A percentile compares a stretch with the other conserved stretches of the same genome.
Conservation (phyloP, 1,140 invertebrate species). For the Drosophila saltans region DNA sequence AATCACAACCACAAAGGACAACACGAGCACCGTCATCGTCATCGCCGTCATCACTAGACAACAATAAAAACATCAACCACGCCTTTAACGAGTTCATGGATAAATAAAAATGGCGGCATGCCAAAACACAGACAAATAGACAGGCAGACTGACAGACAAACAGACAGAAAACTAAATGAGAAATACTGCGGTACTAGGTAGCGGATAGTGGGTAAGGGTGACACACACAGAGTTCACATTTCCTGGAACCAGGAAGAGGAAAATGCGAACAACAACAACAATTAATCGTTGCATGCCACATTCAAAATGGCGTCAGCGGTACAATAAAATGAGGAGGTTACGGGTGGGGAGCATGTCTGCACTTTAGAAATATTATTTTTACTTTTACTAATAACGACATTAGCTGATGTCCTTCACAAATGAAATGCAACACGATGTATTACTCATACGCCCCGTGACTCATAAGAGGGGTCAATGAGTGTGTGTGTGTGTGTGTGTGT, state of each 20-base stretch:
- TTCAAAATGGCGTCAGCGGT: constrained; percentile 46
- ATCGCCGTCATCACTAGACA: constrained; percentile 5
- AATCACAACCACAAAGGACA: constrained; percentile 10
- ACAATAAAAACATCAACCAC: constrained; percentile 52
- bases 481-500: neutral
- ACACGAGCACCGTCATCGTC: constrained; percentile 25
- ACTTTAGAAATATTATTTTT: constrained; percentile 7
- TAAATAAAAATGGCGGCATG: constrained; percentile 77
- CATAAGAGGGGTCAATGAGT: constrained; percentile 29
- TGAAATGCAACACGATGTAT: constrained; percentile 27
- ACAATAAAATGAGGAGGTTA: constrained; percentile 16
- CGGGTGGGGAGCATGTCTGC: neutral
- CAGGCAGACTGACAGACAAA: constrained; percentile 14
- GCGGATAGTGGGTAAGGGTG: neutral
- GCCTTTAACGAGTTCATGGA: constrained; percentile 78
- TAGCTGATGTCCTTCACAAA: constrained; percentile 34
- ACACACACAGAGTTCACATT: neutral
- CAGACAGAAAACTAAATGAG: constrained; percentile 22
- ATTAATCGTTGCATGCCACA: constrained; percentile 57
- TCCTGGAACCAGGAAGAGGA: constrained; percentile 12
- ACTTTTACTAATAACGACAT: constrained; percentile 18
- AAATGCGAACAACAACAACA: constrained; percentile 33
- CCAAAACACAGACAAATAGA: constrained; percentile 54
- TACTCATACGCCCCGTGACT: constrained; percentile 64
- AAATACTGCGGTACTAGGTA: neutral